Percentiles rank a stretch among this genome's conserved stretches.
Conservation (phyloP, 2,797 vertebrate genomes). For the Anisognathus igniventris region DNA sequence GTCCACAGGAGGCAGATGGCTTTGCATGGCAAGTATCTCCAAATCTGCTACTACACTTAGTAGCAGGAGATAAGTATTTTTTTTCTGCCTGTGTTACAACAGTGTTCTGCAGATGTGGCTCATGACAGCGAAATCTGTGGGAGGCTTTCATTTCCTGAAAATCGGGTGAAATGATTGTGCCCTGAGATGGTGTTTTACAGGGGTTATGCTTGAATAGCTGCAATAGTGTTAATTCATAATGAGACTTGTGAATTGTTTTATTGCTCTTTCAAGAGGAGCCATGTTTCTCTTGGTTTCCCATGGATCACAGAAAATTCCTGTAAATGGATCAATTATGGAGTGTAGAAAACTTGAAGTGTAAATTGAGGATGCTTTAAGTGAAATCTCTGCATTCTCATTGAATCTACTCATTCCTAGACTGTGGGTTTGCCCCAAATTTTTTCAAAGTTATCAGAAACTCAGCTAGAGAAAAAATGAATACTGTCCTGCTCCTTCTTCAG, state of each 20-base stretch:
- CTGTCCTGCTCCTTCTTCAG: background rate
- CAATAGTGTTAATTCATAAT: background rate
- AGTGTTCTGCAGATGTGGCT: background rate
- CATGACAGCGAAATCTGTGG: background rate
- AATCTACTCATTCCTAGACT: background rate
- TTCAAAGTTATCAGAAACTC: background rate
- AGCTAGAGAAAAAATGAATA: background rate
- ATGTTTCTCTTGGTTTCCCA: background rate
- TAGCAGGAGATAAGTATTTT: rapidly evolving
- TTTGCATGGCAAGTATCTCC: background rate
- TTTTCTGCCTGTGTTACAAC: background rate
- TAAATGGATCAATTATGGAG: background rate
- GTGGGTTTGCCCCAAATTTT: background rate
- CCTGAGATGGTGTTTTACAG: background rate
- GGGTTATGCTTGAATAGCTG: background rate
- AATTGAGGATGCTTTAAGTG: background rate
- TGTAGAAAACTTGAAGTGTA: background rate
- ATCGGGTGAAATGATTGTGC: background rate
- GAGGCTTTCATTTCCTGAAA: constrained; percentile 33
- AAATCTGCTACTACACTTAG: background rate
- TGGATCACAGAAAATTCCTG: background rate
- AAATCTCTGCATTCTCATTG: background rate
- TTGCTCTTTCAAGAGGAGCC: background rate
- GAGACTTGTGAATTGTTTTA: background rate
- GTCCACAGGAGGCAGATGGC: background rate